Base-by-base conservation (phyloP, 2,797 vertebrate genomes). In the Leptodactylus fallax region DNA sequence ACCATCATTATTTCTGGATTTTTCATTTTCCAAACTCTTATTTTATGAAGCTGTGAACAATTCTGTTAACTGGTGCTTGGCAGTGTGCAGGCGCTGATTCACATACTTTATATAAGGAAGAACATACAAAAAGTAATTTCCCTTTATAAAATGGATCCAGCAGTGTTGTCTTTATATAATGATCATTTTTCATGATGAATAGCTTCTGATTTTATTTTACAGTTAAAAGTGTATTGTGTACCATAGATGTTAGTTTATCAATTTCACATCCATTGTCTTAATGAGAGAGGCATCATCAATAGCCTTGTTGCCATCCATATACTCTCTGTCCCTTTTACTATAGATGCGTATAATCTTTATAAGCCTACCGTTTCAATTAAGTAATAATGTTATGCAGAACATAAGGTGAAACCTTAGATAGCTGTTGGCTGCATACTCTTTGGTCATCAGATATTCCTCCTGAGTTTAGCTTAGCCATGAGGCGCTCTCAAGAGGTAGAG, bases 171-270 rank as follows among this genome's bases (percentile, higher is more conserved):
- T n/a, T 74, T 49, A n/a, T n/a, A 49, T 74, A 21, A 49, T 74
- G 71, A 74, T 74, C 8, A 11, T 74, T 74, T 74, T 72, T 74
- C 19, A 21, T 74, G 3, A 19, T 72, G 8, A 72, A 71, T 71
- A 71, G 27, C 27, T 71, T 71, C 7, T 71, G 25, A 71, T 71
- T 74, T 49, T 74, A 36, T 74, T 74, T 74, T 49, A 49, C 45
- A 74, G 49, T 49, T 74, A 49, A 74, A 21, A 49, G 3, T 47
- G 14, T 45, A 45, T 72, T 72, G 69, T 47, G 6, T 19, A 47
- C 1, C 8, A 17, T 16, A 13, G 13, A 71, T 71, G 36, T 45
- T 71, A 72, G 69, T 47, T 47, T 72, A 21, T 14, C 67, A 36
- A 13, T 36, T 69, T 27, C 1, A 17, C 13, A 17, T 16, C 7